Evolutionary conservation across 2,113 vertebrate species (phyloP), one percentile per base, ranked within the genome.

Genomic region (Plecturocebus donacophilus): DNA sequence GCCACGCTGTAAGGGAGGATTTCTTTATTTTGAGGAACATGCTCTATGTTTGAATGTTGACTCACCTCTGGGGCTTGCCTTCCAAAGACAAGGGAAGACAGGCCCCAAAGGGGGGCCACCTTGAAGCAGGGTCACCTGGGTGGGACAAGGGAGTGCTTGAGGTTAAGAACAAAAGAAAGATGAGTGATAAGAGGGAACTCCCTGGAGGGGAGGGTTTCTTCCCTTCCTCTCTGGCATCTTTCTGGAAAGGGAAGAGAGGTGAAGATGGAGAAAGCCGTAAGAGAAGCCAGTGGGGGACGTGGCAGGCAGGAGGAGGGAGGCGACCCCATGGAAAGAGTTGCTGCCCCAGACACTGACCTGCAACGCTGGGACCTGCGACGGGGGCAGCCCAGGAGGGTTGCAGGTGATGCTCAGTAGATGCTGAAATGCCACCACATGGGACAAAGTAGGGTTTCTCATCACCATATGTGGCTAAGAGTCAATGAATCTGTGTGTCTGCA

Each of bases 291-390:
- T 5, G 30, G 40, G 27, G 14, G 14, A 23, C 10, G 9, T 2
- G 4, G 19, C 1, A 25, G 58, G 71, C 47, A 64, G 64, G 58
- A 66, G 13, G 0, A n/a, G 32, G 52, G 73, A 68, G 21, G 45
- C 0, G 6, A 14, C 23, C n/a, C 32, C 3, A 0, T 0, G 10
- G 75, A 32, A 54, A 23, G 61, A 27, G 32, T 16, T 5, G 4
- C 17, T 2, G 1, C 45, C 66, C 42, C 40, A 25, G 23, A 64
- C 0, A 2, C 38, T 8, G 61, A n/a, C 30, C 49, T n/a, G 10
- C 56, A 58, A 64, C 0, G 20, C 40, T 58, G 38, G 49, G 23
- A 13, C 30, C 80, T 54, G 27, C 16, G 17, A 45, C n/a, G 40
- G 23, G 30, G 21, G 6, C 19, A 49, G 35, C 45, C 30, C 70